Evolutionary conservation across 2,113 vertebrate genomes (phyloP), one percentile per base, ranked within the genome.

Genomic region (Nycticorax nycticorax): DNA sequence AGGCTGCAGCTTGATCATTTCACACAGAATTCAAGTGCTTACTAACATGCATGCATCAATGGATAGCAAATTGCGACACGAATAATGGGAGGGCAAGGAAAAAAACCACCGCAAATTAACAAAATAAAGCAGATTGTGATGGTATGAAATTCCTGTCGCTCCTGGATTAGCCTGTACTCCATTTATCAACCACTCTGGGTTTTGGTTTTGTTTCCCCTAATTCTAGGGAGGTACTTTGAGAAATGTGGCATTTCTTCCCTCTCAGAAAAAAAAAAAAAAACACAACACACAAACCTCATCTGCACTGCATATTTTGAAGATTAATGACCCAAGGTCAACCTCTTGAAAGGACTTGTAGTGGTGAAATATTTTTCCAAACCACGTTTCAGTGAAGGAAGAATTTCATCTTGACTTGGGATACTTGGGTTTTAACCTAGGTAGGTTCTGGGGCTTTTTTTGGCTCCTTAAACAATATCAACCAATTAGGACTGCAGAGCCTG

Each of bases 291-390:
- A 26, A 53, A 8, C 12, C 43, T 93, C 69, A 88, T 75, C 66
- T 73, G 72, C 57, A 68, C 56, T 72, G 43, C 78, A 79, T 85
- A 75, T 82, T 95, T 96, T 85, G 60, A 77, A 95, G 89, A 96
- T 92, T 86, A 95, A 95, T 1, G 17, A 74, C 74, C 50, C 80
- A 71, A 67, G 89, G 86, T 96, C 86, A 91, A 77, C 73, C 63
- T 96, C 76, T 72, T 67, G 68, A 96, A 96, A 95, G 75, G 43
- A 90, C 78, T 0, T 95, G 64, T 57, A 84, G 50, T 11, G 20
- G n/a, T 62, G n/a, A 91, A 92, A 52, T 74, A 90, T 81, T 91
- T 94, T 79, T 93, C 57, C 53, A 85, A 85, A 85, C 81, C 53
- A n/a, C 63, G 55, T 82, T 96, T 91, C 81, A 73, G 30, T 37